A percentile compares a stretch with the other conserved stretches of the same genome.
phyloP scores from a whole-genome alignment of 2,888 invertebrate species.

The Therioaphis trifolii region DNA sequence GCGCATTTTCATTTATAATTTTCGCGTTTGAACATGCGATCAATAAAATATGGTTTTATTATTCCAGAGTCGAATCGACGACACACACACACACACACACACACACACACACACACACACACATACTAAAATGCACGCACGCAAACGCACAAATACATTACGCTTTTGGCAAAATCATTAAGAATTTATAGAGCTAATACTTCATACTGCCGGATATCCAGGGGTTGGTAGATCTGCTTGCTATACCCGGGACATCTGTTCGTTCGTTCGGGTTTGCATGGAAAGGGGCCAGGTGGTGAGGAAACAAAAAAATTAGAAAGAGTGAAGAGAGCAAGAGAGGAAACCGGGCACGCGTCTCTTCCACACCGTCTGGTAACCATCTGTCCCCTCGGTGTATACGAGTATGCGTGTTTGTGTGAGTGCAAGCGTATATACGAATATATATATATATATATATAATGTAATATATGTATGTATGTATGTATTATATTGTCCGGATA shows the following conservation, averaged over 20 bases:
- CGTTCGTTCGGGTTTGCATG: slow-evolving; percentile 51
- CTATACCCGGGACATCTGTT: slow-evolving; percentile 46
- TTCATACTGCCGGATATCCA: background rate
- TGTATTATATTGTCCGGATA: slow-evolving; percentile 36
- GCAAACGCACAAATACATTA: too few relatives aligned
- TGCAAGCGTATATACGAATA: background rate
- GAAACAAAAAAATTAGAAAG: slow-evolving; percentile 23
- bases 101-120: too few relatives aligned
- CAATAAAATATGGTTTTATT: slow-evolving; percentile 7
- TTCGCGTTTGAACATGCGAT: background rate
- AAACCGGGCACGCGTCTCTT: slow-evolving; percentile 55
- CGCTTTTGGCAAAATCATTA: slow-evolving; percentile 18
- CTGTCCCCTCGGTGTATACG: slow-evolving; percentile 46
- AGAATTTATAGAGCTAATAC: slow-evolving; percentile 9
- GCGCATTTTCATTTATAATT: slow-evolving; percentile 21
- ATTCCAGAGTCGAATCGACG: slow-evolving; percentile 11
- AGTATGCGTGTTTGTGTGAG: background rate
- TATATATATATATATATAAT: background rate
- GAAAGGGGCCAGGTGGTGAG: slow-evolving; percentile 52
- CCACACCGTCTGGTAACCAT: slow-evolving; percentile 51
- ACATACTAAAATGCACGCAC: too few relatives aligned
- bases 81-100: background rate
- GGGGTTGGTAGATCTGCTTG: slow-evolving; percentile 44
- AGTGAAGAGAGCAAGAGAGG: background rate
- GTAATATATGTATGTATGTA: background rate